A percentile compares a stretch with the other conserved stretches of the same genome.
Conservation (phyloP, 2,113 vertebrate species). For the Theristicus caerulescens region DNA sequence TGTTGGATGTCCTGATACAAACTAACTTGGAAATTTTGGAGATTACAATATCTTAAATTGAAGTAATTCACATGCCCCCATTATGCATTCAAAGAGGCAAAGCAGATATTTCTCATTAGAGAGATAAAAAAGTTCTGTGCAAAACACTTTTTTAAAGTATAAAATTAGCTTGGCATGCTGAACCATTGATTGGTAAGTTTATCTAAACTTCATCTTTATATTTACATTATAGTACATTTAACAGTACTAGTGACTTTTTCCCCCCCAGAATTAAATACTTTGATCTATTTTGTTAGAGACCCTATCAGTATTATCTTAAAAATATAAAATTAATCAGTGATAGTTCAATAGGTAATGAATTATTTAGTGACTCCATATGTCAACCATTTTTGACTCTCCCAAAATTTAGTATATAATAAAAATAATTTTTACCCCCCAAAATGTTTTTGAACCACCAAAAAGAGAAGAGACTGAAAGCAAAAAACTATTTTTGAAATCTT, state of each 20-base stretch:
- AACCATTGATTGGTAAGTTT: not conserved
- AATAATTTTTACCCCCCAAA: no score
- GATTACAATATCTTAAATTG: not conserved
- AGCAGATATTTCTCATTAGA: not conserved
- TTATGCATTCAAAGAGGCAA: not conserved
- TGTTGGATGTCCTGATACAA: not conserved
- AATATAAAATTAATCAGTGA: not conserved
- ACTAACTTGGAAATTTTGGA: not conserved
- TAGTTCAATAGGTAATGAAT: not conserved
- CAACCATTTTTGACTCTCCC: not conserved
- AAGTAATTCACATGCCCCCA: not conserved
- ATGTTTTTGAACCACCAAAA: not conserved
- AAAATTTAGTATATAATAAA: no score
- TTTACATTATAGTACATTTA: not conserved
- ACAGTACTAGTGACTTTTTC: not conserved
- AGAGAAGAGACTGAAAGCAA: not conserved
- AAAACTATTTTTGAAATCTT: not conserved
- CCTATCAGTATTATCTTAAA: not conserved
- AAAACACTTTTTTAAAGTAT: not conserved
- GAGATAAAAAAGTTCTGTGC: not conserved
- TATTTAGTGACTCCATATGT: not conserved
- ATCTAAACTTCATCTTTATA: not conserved
- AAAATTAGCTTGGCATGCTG: not conserved
- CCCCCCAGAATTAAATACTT: not conserved
- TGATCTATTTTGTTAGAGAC: not conserved